Evolutionary conservation across 2,797 vertebrate species (phyloP).

Genomic region (Scolopax rusticola): DNA sequence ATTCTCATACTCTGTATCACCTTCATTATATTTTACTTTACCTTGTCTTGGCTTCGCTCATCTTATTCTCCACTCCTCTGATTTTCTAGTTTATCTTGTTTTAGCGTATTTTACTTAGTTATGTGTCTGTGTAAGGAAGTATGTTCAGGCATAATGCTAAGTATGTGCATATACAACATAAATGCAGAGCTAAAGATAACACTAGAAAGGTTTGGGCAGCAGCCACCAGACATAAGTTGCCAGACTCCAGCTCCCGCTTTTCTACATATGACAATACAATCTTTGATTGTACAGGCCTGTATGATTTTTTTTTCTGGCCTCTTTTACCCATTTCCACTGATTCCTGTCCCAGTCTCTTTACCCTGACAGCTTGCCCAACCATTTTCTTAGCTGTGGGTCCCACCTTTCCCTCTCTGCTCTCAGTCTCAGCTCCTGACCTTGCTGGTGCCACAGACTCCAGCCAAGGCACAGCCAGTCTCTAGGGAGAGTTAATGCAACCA

Average conservation of each 20-base stretch:
- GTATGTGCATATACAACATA: background rate
- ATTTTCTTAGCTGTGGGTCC: background rate
- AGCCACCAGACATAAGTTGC: background rate
- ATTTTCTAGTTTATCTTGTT: background rate
- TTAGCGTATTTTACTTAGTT: background rate
- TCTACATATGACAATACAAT: rapidly evolving
- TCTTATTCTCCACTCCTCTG: background rate
- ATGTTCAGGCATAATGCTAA: background rate
- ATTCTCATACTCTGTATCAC: background rate
- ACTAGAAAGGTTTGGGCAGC: background rate
- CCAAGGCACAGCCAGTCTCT: background rate
- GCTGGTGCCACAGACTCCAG: background rate
- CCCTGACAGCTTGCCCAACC: background rate
- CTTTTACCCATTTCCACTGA: background rate
- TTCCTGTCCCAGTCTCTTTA: background rate
- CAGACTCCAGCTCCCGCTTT: background rate
- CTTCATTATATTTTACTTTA: background rate
- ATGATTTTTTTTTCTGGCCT: background rate
- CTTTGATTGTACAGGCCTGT: background rate
- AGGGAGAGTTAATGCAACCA: background rate
- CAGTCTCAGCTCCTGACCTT: background rate
- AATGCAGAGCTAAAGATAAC: background rate
- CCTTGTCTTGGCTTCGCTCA: background rate
- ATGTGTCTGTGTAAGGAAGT: rapidly evolving
- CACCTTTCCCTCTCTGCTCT: background rate